phyloP scores from a whole-genome alignment of 2,888 invertebrate species.

The Neoitamus cyanurus region DNA sequence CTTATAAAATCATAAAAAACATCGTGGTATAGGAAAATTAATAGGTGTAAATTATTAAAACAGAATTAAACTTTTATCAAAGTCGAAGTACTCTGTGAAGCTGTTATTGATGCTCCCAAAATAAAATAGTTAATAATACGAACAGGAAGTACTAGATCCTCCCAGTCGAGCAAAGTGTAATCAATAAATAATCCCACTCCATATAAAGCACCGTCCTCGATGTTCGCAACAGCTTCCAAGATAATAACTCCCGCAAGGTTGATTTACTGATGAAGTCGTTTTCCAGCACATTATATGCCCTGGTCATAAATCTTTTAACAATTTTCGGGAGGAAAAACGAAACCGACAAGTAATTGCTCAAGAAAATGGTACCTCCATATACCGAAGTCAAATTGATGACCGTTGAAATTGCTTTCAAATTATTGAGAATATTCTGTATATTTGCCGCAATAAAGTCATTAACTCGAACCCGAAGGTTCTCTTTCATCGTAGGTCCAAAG shows the following conservation, averaged over 20 bases:
- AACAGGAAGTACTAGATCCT: not conserved
- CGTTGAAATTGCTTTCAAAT: constrained; percentile 12
- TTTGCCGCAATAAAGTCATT: constrained; percentile 38
- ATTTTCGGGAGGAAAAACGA: constrained; percentile 1
- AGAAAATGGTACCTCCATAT: not conserved
- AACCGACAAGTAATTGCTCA: not conserved
- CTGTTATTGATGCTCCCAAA: no score
- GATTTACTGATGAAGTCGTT: constrained; percentile 5
- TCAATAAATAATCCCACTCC: not conserved
- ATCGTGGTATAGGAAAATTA: no score
- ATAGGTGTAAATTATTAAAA: no score
- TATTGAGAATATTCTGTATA: not conserved
- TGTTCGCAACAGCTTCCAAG: not conserved
- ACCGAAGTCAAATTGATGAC: not conserved
- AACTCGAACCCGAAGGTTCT: constrained; percentile 14
- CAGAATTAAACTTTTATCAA: no score
- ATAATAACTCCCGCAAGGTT: not conserved
- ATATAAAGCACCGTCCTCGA: not conserved
- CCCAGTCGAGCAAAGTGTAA: not conserved
- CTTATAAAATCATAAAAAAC: no score
- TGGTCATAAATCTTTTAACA: not conserved
- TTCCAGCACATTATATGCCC: not conserved
- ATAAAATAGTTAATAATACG: not conserved
- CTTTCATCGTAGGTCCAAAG: not conserved
- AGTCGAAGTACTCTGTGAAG: no score